A percentile compares a stretch with the other conserved stretches of the same genome.
These are phyloP conservation scores for Gadopsis marmoratus DNA, from an alignment of 2,797 vertebrate genomes.

Conservation along the genomic window DNA sequence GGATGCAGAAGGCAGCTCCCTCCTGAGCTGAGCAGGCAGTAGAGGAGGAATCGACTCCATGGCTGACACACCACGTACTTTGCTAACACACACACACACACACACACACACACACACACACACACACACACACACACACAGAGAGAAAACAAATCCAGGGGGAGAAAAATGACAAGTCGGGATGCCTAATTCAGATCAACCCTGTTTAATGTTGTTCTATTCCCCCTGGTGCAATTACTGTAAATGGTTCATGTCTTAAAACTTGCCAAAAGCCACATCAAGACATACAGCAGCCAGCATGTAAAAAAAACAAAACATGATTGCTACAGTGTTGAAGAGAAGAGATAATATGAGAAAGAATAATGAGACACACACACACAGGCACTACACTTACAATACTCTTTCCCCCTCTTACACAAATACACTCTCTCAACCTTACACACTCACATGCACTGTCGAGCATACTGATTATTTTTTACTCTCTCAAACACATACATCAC, in stretches of 20 bases:
- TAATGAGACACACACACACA: conserved; percentile 3
- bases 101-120: conserved; percentile 25
- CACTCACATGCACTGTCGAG: neutral
- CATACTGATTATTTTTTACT: neutral
- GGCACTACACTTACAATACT: neutral
- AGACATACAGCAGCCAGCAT: neutral
- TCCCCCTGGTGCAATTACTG: conserved; percentile 7
- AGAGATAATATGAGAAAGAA: neutral
- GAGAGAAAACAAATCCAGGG: conserved; percentile 12
- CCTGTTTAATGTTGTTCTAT: conserved; percentile 10
- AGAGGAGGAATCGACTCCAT: conserved; percentile 91
- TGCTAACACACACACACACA: conserved; percentile 74
- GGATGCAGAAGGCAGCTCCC: conserved; percentile 87
- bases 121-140: conserved; percentile 27
- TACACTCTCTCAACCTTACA: neutral
- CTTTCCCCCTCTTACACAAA: neutral
- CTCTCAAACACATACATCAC: neutral
- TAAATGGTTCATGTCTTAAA: conserved; percentile 15
- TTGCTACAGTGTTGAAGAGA: neutral
- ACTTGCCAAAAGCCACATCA: neutral
- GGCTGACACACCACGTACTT: conserved; percentile 88
- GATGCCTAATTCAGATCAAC: conserved; percentile 1
- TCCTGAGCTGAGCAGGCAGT: conserved; percentile 84
- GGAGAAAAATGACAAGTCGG: conserved; percentile 22
- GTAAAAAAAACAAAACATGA: neutral